Percentiles rank a stretch among this genome's conserved stretches.
Conservation (phyloP, 2,797 vertebrate species). For the Silurus lanzhouensis region DNA sequence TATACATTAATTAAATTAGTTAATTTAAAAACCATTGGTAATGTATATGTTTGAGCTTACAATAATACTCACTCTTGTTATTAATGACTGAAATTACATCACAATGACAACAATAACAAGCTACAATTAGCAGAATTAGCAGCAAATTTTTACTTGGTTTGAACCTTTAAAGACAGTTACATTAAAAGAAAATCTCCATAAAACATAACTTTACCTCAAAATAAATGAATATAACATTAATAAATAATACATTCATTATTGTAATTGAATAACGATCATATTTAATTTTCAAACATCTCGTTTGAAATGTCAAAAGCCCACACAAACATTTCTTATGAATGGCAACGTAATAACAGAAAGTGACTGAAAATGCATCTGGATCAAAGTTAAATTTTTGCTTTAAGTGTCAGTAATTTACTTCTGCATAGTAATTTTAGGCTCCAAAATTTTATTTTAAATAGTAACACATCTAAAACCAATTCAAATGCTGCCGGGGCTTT, state of each 20-base stretch:
- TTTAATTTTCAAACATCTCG: not conserved
- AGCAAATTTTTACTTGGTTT: not conserved
- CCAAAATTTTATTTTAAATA: constrained; percentile 42
- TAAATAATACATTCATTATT: too few relatives aligned
- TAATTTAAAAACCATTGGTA: not conserved
- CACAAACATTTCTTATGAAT: constrained; percentile 10
- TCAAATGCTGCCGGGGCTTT: constrained; percentile 70
- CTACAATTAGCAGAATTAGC: not conserved
- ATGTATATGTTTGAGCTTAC: not conserved
- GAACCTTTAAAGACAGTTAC: not conserved
- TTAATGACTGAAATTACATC: not conserved
- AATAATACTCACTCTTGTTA: not conserved
- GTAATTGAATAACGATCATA: not conserved
- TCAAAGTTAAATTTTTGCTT: too few relatives aligned
- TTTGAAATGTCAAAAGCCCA: not conserved
- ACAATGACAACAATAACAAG: not conserved
- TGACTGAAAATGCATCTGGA: constrained; percentile 40
- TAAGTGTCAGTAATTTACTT: not conserved
- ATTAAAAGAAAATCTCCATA: not conserved
- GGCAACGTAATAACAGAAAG: constrained; percentile 36
- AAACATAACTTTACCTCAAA: not conserved
- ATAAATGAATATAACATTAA: not conserved
- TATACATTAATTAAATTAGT: not conserved
- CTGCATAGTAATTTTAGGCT: constrained; percentile 54
- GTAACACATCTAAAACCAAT: constrained; percentile 70